Evolutionary conservation across 2,888 invertebrate species (phyloP), one percentile per base, ranked within the genome.

Genomic region (Allacma fusca): DNA sequence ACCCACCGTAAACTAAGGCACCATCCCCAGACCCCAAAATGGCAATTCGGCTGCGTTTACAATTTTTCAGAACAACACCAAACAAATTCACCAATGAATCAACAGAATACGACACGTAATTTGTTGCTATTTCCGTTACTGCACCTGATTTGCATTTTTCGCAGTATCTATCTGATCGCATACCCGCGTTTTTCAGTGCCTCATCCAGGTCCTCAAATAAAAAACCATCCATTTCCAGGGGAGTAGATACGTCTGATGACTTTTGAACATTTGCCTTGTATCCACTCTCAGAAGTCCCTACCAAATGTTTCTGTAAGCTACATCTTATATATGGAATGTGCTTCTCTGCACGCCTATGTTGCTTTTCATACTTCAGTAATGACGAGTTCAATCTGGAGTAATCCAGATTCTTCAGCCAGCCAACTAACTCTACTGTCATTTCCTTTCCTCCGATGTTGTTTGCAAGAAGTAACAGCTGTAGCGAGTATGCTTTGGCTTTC

Each of bases 171-270:
- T 74, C 73, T 19, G 73, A 74, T 19, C 19, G 29, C 0, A 64
- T n/a, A 1, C 43, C 43, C n/a, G 24, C 24, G 0, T 13, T 24
- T 19, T 64, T 16, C 26, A 74, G 64, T 13, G 73, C 73, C 5
- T 74, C 73, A n/a, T 74, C n/a, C 24, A 74, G 26, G 23, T 74
- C 73, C 13, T 74, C 73, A 64, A 59, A 74, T 64, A 74, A 74
- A 64, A 74, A 74, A n/a, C 64, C 64, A 43, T 74, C 73, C 5
- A 43, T 59, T 34, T 72, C 72, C n/a, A 72, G 2, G 5, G 72
- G 62, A 34, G 21, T 23, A 16, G 28, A 13, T 1, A 24, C 40
- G 24, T 70, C 13, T n/a, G 9, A 24, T 4, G 34, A 28, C 16
- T 13, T 9, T 29, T 13, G 7, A 4, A 13, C 13, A 5, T n/a